Evolutionary conservation across 2,888 invertebrate genomes (phyloP), one percentile per base, ranked within the genome.

Genomic region (Drosophila monieri): DNA sequence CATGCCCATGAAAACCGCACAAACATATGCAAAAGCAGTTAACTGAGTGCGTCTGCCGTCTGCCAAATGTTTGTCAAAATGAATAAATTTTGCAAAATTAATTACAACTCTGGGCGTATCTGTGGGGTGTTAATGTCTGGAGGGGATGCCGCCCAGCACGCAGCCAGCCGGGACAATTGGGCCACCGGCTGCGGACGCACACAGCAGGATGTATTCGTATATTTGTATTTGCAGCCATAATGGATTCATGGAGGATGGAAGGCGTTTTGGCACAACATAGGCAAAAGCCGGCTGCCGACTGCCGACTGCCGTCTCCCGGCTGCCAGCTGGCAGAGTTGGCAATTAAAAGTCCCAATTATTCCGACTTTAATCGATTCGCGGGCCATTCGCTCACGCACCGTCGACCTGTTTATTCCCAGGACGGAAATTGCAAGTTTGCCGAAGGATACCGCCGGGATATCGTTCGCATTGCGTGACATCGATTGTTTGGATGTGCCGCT

Each of bases 61-160:
- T 62, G 62, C 54, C 27, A 67, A 80, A 67, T 84, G 65, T 77
- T 70, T 75, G 51, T 66, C 70, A 72, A 69, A 78, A 72, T 68
- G 70, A 76, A 71, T 72, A 76, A 78, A 85, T 80, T 81, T 85
- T 78, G 68, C 60, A 80, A 66, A 81, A 76, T 85, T 80, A 87
- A 87, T 87, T 87, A 70, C 77, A 77, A 66, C 39, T 14, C 18
- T 9, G 18, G 41, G 18, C 39, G 23, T n/a, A 6, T 21, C 52
- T 6, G 23, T 37, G 4, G 65, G 53, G 66, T 39, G 64, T 64
- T 64, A 53, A 65, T 53, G 53, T 30, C 23, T 30, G 64, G 66
- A 15, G 6, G 66, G 44, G 44, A 46, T 37, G 62, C 18, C 30
- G 43, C 67, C 25, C 35, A 48, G 47, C 57, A 56, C 47, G 68